Conservation (phyloP, 2,888 invertebrate species). For the Lasioglossum marginatum region DNA sequence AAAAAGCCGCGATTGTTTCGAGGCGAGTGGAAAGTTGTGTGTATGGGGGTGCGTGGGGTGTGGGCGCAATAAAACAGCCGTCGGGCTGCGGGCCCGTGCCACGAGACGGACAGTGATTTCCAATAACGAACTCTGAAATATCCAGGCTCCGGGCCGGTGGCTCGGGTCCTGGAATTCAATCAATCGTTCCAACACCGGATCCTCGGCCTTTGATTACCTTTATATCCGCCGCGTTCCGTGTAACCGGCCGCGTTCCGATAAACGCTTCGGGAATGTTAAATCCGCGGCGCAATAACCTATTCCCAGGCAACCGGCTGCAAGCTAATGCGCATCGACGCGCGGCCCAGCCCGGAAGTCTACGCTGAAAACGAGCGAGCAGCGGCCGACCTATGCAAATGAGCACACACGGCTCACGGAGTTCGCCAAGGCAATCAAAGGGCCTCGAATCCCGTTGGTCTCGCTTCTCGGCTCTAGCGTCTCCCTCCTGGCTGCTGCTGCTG, state of each 20-base stretch:
- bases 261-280: conserved; percentile 77
- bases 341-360: conserved; percentile 41
- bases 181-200: conserved; percentile 54
- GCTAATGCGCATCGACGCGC: conserved; percentile 64
- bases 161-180: conserved; percentile 52
- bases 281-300: conserved; percentile 71
- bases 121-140: conserved; percentile 68
- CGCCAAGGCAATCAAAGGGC: conserved; percentile 55
- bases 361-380: conserved; percentile 59
- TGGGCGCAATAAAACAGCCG: conserved; percentile 44
- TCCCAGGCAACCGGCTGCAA: conserved; percentile 48
- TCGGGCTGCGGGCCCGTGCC: background rate
- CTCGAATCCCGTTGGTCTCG: conserved; percentile 25
- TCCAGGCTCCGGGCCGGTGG: conserved; percentile 29
- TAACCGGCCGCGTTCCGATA: conserved; percentile 58
- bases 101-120: conserved; percentile 62
- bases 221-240: conserved; percentile 57
- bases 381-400: conserved; percentile 69
- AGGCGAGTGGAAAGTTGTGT: background rate
- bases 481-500: background rate
- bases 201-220: conserved; percentile 70
- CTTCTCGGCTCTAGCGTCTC: background rate
- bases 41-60: background rate
- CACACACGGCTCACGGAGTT: conserved; percentile 45
- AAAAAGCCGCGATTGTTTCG: conserved; percentile 44